Conservation (phyloP, 1,140 invertebrate species). For the Drosophila tropicalis region DNA sequence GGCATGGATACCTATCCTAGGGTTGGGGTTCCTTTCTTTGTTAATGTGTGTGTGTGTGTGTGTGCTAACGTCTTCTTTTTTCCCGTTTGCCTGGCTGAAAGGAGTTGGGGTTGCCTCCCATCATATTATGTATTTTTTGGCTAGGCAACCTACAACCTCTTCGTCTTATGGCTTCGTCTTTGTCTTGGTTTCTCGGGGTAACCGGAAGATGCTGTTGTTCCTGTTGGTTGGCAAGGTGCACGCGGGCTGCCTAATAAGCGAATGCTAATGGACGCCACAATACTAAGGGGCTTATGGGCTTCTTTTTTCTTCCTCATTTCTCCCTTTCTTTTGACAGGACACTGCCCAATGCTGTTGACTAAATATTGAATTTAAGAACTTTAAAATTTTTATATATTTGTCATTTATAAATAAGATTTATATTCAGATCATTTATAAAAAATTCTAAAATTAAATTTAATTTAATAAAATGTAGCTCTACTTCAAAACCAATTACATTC, state of each 20-base stretch:
- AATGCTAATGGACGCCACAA: conserved; percentile 53
- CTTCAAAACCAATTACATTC: too few relatives aligned
- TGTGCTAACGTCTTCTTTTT: conserved; percentile 56
- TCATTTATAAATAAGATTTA: not conserved
- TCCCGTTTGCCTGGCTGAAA: not conserved
- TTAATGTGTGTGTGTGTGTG: conserved; percentile 20
- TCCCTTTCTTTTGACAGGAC: conserved; percentile 48
- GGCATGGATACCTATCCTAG: conserved; percentile 39
- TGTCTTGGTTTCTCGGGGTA: conserved; percentile 22
- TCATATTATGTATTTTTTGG: not conserved
- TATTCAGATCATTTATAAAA: too few relatives aligned
- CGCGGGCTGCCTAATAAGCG: conserved; percentile 68
- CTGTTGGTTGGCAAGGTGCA: conserved; percentile 49
- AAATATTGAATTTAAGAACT: conserved; percentile 2
- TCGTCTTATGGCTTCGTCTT: not conserved
- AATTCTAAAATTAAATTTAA: too few relatives aligned
- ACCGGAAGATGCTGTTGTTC: conserved; percentile 42
- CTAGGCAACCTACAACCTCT: conserved; percentile 21
- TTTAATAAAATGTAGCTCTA: too few relatives aligned
- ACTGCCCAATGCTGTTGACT: conserved; percentile 9
- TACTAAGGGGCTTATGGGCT: conserved; percentile 57
- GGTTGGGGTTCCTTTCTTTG: conserved; percentile 46
- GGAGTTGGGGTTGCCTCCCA: not conserved
- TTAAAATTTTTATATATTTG: not conserved
- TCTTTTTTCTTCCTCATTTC: not conserved